Base-by-base conservation (phyloP, 2,888 invertebrate genomes). In the Drosophila bunnanda region DNA sequence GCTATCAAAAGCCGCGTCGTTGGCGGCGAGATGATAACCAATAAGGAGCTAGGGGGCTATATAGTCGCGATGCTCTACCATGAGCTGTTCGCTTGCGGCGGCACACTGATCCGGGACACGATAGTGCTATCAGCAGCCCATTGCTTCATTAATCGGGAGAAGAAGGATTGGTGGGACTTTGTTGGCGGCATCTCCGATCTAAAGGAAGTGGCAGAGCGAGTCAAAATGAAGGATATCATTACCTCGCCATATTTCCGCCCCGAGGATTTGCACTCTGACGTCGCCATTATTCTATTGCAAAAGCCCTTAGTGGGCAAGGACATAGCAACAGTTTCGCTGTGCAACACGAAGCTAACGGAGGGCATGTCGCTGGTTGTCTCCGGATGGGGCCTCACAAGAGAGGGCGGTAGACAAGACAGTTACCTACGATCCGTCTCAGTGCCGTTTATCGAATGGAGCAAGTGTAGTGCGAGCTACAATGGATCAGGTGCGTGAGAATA, bases 61-160 rank as follows among this genome's bases (percentile, higher is more conserved):
- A 10, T 85, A 1, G 52, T 89, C 0, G 73, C 84, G 1, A 7
- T 85, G 20, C 54, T 44, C 1, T 89, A 87, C 13, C 0, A 2
- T 0, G 15, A 4, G 0, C 8, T 7, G 0, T 89, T 89, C 17
- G 46, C 62, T 0, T 85, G 85, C 36, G 88, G 84, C 2, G 88
- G 88, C 0, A 20, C 68, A 0, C n/a, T 85, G 9, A 22, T 85
- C 7, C 17, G 46, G 0, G 62, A 70, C 0, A 60, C 53, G 0
- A 60, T 89, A 32, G 79, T 85, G 22, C 4, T 85, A 17, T 28
- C 87, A 1, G 85, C 85, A 0, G 88, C 85, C 0, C 85, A 85
- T 39, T 85, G 85, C 32, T 82, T 84, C 15, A 0, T 41, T 0
- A 58, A 58, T 0, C 80, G 84, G 0, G 0, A 0, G 0, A 0